Base-by-base conservation (phyloP, 2,888 invertebrate species). In the Cyclophora punctaria region DNA sequence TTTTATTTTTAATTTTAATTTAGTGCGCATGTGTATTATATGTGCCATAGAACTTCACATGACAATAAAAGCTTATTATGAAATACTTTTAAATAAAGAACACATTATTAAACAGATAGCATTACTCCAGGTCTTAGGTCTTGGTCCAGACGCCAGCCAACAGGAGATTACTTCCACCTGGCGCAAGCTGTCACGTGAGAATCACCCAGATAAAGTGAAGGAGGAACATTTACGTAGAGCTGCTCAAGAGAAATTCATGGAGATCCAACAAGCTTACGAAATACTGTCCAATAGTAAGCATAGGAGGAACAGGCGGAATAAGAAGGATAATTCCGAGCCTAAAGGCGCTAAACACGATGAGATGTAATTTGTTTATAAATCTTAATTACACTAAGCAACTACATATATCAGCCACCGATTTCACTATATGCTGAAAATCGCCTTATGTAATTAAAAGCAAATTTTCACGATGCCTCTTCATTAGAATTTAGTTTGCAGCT, bases 201-300 rank as follows among this genome's bases (percentile, higher is more conserved):
- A 94, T 83, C 98, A 98, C 80, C 98, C 98, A 0, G 98, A 98
- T 72, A 96, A 96, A 76, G 94, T 94, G 3, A 95, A 95, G 71
- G 94, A 96, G 56, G 90, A 90, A 3, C 80, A 89, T 1, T 90
- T 91, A 51, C 91, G 95, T 44, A 81, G 88, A 3, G 90, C 82
- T 2, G 97, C 96, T 0, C 95, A 97, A 71, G 94, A 95, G 60
- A 92, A 91, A 48, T 98, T 98, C 76, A 95, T 98, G 90, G 96
- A 97, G 68, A 95, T 98, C 56, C 97, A 97, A 68, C 94, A 96
- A 71, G 97, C 98, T 0, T 98, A 97, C 74, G 97, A 96, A 71
- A 93, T 95, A 44, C 85, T 98, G 0, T 96, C 96, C 5, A 95
- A 93, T 63, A 94, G 94, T 61, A 96, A 96, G 71, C 91, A 92